These are phyloP conservation scores for Zaprionus camerounensis DNA, from an alignment of 1,140 invertebrate genomes.

Conservation along the genomic window DNA sequence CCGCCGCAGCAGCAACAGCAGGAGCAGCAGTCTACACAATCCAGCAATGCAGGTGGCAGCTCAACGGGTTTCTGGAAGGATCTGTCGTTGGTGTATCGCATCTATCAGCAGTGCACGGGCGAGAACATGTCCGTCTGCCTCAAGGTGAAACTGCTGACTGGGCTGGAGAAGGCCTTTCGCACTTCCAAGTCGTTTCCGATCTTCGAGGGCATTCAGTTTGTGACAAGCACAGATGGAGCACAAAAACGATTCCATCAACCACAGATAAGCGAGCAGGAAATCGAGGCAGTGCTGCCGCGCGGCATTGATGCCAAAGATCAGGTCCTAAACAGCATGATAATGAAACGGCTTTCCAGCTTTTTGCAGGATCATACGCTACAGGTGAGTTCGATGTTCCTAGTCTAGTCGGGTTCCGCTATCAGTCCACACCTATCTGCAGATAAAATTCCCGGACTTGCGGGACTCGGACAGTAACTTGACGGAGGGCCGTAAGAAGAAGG, in stretches of 20 bases:
- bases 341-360: constrained; percentile 90
- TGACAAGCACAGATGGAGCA: constrained; percentile 81
- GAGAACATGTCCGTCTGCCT: constrained; percentile 89
- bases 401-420: background rate
- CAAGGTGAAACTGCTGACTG: constrained; percentile 90
- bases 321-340: constrained; percentile 89
- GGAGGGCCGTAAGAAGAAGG: constrained; percentile 83
- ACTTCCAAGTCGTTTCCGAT: constrained; percentile 87
- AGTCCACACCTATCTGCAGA: constrained; percentile 30
- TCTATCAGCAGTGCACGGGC: constrained; percentile 91
- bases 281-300: constrained; percentile 89
- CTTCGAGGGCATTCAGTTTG: constrained; percentile 89
- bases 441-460: constrained; percentile 68
- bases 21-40: background rate
- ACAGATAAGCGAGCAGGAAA: constrained; percentile 85
- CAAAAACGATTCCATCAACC: constrained; percentile 56
- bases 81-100: constrained; percentile 75
- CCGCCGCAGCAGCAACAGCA: constrained; percentile 14
- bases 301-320: constrained; percentile 89
- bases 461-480: constrained; percentile 51
- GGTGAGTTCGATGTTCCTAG: constrained; percentile 83
- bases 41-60: constrained; percentile 9
- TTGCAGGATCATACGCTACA: constrained; percentile 91
- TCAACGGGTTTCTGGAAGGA: constrained; percentile 73
- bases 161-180: constrained; percentile 89